These are phyloP conservation scores for Setophaga kirtlandii DNA, from an alignment of 2,113 vertebrate genomes.

Conservation along the genomic window DNA sequence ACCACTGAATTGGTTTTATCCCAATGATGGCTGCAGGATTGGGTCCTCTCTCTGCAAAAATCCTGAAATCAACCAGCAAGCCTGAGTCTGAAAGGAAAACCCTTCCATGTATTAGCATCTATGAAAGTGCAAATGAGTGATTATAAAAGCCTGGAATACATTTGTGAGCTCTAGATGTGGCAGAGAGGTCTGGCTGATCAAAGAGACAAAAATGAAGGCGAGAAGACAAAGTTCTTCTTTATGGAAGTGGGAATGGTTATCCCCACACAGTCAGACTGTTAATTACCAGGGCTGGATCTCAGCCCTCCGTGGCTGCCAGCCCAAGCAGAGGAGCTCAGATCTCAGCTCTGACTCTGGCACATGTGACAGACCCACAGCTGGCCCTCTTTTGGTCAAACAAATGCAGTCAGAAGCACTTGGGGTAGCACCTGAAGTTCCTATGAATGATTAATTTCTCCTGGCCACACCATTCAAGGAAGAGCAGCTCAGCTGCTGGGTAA, in stretches of 20 bases:
- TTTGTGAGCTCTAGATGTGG: background rate
- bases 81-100: background rate
- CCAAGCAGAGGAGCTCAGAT: fast-evolving
- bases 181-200: constrained; percentile 33
- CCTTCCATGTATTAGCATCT: background rate
- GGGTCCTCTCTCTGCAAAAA: background rate
- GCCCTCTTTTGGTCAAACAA: background rate
- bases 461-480: background rate
- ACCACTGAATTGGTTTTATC: background rate
- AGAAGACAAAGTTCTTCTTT: background rate
- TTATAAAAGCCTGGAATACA: background rate
- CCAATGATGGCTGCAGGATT: background rate
- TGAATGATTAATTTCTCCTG: background rate
- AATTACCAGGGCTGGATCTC: background rate
- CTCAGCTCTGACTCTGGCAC: background rate
- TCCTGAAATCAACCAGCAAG: background rate
- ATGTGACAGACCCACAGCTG: background rate
- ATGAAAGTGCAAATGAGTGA: background rate
- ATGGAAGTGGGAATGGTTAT: background rate
- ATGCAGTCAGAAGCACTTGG: background rate
- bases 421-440: background rate
- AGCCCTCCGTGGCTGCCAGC: background rate
- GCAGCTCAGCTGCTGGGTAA: background rate
- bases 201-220: background rate
- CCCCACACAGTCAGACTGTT: background rate